A percentile compares a stretch with the other conserved stretches of the same genome.
phyloP scores from a whole-genome alignment of 2,888 invertebrate species.

The Heliconius sara region DNA sequence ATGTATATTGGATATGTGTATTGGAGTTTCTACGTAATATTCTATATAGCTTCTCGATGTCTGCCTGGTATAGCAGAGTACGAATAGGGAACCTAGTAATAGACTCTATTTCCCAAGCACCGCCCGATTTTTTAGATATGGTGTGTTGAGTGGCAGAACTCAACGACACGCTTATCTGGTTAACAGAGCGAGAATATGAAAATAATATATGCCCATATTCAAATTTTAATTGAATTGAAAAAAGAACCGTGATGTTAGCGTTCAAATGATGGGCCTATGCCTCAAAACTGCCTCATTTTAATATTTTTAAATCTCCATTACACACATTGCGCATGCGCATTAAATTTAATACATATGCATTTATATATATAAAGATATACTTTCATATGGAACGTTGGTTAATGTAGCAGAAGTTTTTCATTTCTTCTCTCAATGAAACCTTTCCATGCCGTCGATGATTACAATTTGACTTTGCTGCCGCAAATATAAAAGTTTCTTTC shows the following conservation, averaged over 20 bases:
- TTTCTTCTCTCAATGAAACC: conserved; percentile 16
- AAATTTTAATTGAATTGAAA: no score
- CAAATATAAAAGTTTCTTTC: conserved; percentile 11
- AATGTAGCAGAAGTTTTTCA: conserved; percentile 20
- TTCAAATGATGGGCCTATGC: no score
- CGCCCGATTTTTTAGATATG: not conserved
- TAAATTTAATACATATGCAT: not conserved
- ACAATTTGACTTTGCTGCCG: conserved; percentile 5
- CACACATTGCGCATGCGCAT: not conserved
- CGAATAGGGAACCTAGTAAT: not conserved
- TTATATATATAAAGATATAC: not conserved
- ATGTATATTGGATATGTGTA: not conserved
- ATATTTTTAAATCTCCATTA: not conserved
- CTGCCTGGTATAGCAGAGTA: not conserved
- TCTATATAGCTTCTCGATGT: not conserved
- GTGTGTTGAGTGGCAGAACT: not conserved
- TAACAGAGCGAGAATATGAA: not conserved
- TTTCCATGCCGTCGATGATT: conserved; percentile 24
- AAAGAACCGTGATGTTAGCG: no score
- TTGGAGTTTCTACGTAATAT: no score
- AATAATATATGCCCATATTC: not conserved
- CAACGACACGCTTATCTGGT: not conserved
- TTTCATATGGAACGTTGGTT: not conserved
- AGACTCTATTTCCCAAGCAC: not conserved
- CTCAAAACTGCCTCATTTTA: no score